Base-by-base conservation (phyloP, 2,797 vertebrate species). In the Tenualosa thibaudeaui region DNA sequence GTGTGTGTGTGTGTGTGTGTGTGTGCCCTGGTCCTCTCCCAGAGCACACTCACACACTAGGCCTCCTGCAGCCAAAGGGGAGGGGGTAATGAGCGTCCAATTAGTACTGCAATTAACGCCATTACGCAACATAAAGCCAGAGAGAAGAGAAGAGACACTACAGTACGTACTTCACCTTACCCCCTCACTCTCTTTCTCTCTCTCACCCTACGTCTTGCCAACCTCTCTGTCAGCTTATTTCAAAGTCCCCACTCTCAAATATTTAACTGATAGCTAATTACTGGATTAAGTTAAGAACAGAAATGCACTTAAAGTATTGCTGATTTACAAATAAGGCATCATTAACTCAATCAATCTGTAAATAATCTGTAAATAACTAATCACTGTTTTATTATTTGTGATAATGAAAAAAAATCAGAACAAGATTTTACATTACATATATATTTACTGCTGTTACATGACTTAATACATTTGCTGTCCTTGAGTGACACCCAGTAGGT, bases 151-250 rank as follows among this genome's bases (percentile, higher is more conserved):
- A n/a, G 58, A 85, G 58, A 71, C 82, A 13, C 71, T 37, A 54
- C 46, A 46, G 92, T 92, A 31, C 31, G 91, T 92, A 91, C 68
- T 60, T 15, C 31, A 40, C 60, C 24, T 56, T 26, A 43, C 7
- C n/a, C 56, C 22, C 24, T 22, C 19, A 2, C 8, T 43, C 51
- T 0, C 2, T 26, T 49, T 62, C 24, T 15, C 58, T 24, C 53
- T 90, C 75, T 81, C 62, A 26, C 26, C 26, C 65, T 71, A n/a
- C 15, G 26, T 40, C 13, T 71, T 71, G 65, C 65, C 65, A 78
- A 78, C 19, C 37, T 78, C 17, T 78, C 71, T 9, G 40, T 43
- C 71, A 71, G 65, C 65, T 71, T 17, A 37, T 71, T 71, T 43
- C 5, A 40, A 19, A 19, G 17, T 40, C 65, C 10, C 26, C 31